A percentile compares a stretch with the other conserved stretches of the same genome.
phyloP scores from a whole-genome alignment of 2,888 invertebrate species.

The Cistogaster globosa region DNA sequence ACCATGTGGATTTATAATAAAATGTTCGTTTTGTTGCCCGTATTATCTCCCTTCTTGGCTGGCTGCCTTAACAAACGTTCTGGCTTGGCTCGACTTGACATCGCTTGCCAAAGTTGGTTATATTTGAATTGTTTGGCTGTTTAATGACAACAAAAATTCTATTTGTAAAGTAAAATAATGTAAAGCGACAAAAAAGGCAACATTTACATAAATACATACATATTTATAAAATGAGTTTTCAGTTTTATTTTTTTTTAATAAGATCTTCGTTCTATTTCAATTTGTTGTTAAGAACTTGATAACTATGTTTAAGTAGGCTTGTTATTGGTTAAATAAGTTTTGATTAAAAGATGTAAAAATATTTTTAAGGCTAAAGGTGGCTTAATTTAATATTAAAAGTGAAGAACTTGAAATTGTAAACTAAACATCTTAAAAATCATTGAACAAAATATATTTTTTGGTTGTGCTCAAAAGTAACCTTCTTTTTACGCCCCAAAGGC shows the following conservation, averaged over 20 bases:
- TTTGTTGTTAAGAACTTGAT: too few relatives aligned
- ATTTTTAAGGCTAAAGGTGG: too few relatives aligned
- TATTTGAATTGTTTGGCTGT: slow-evolving; percentile 35
- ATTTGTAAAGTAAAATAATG: slow-evolving; percentile 29
- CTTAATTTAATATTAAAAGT: too few relatives aligned
- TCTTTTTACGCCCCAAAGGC: too few relatives aligned
- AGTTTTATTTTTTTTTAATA: neutral
- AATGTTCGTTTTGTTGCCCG: slow-evolving; percentile 43
- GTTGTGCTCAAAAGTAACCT: too few relatives aligned
- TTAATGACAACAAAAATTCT: slow-evolving; percentile 47
- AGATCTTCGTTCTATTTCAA: too few relatives aligned
- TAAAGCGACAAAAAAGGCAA: neutral
- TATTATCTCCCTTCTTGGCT: slow-evolving; percentile 4
- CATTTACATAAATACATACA: slow-evolving; percentile 4
- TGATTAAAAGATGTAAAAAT: too few relatives aligned
- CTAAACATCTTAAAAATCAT: too few relatives aligned
- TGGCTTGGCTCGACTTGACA: neutral
- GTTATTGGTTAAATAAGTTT: too few relatives aligned
- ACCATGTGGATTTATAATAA: slow-evolving; percentile 56
- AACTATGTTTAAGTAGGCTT: too few relatives aligned
- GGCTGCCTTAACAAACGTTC: neutral
- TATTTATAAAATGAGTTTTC: neutral
- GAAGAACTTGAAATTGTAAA: too few relatives aligned
- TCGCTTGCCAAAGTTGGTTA: neutral
- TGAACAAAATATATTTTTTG: too few relatives aligned